These are phyloP conservation scores for Wasmannia auropunctata DNA, from an alignment of 1,140 invertebrate genomes.

Conservation along the genomic window DNA sequence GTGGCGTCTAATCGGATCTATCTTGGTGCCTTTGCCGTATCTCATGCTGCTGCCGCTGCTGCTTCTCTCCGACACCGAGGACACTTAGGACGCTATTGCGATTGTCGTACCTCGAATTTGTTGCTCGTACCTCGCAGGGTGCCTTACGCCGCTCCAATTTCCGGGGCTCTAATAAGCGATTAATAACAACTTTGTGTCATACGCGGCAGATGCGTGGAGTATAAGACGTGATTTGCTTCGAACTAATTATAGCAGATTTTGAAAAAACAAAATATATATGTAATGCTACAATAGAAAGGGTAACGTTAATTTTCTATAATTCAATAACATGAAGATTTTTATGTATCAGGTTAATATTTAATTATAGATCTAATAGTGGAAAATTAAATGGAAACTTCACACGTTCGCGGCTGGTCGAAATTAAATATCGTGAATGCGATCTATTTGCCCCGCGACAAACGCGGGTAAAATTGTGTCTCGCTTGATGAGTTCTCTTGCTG, in stretches of 20 bases:
- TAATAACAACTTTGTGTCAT: not conserved
- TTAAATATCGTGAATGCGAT: constrained; percentile 28
- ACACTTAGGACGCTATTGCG: not conserved
- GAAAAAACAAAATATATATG: not conserved
- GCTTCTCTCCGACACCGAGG: constrained; percentile 28
- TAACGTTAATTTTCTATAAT: not conserved
- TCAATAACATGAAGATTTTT: not conserved
- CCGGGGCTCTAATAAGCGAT: not conserved
- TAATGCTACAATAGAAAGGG: not conserved
- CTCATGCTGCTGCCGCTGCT: constrained; percentile 59
- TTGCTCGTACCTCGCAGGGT: not conserved
- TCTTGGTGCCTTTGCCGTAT: constrained; percentile 62
- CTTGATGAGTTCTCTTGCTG: constrained; percentile 30
- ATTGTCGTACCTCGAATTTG: constrained; percentile 9
- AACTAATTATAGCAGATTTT: not conserved
- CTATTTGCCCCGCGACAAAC: not conserved
- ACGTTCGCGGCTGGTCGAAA: not conserved
- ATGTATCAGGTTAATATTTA: not conserved
- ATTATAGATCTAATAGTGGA: not conserved
- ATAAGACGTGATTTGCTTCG: not conserved
- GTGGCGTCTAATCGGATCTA: constrained; percentile 74
- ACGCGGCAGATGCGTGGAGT: not conserved
- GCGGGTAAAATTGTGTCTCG: constrained; percentile 27
- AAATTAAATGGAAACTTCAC: not conserved
- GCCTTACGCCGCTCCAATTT: not conserved